Evolutionary conservation across 2,113 vertebrate genomes (phyloP), one percentile per base, ranked within the genome.

Genomic region (Anguilla japonica): DNA sequence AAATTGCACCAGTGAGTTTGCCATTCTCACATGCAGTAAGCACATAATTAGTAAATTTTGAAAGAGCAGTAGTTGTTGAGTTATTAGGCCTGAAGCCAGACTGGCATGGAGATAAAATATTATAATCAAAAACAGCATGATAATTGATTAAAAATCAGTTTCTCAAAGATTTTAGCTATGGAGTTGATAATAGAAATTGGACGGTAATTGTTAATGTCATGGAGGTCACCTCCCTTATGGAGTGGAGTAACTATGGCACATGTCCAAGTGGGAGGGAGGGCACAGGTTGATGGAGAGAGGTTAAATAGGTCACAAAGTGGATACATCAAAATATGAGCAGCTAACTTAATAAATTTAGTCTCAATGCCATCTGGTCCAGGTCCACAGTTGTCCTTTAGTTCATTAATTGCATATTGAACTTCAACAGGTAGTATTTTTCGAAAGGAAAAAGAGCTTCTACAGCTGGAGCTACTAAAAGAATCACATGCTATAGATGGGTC

Each of bases 291-390:
- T 16, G 20, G 13, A 67, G 11, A 84, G 5, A 84, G 14, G 22
- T 67, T 84, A 22, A 84, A 84, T 67, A 67, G 39, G 39, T 84
- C 83, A 40, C 15, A 20, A 26, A 84, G 34, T 11, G 57, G 83
- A 67, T 40, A 84, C 53, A 53, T 20, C 16, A 84, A 8, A 8
- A 84, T 13, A 5, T 46, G 43, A 9, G 43, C 43, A 46, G 43
- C 43, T 46, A 46, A 9, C 9, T 46, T 46, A 46, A 41, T 78
- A 41, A 85, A 63, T 41, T 60, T 71, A 20, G 53, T n/a, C 39
- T 84, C 83, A 53, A 84, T 5, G 26, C 63, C 63, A 84, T 84
- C 83, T 67, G 56, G 83, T 13, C 57, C 83, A 63, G 83, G n/a
- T 75, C 13, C 41, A 85, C 39, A 41, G 39, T 40, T 14, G n/a